Percentiles rank a stretch among this genome's conserved stretches.
Conservation (phyloP, 2,113 vertebrate species). For the Gambusia affinis region DNA sequence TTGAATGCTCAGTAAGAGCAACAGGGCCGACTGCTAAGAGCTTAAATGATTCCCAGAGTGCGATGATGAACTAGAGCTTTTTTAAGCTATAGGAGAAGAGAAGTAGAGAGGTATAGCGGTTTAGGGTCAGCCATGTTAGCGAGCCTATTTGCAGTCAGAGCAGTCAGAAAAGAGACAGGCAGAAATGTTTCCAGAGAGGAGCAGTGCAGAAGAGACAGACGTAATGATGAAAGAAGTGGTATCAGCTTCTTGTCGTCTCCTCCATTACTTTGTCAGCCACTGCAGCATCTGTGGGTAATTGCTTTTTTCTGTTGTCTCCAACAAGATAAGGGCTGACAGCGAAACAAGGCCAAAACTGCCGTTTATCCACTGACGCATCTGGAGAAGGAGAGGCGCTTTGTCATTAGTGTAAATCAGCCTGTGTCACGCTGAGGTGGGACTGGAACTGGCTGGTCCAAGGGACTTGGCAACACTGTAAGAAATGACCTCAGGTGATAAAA, state of each 20-base stretch:
- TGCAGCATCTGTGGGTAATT: slow-evolving; percentile 60
- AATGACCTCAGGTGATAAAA: slow-evolving; percentile 16
- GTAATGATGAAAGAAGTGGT: slow-evolving; percentile 13
- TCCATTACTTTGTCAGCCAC: slow-evolving; percentile 50
- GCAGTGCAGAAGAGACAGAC: not conserved
- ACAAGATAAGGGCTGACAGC: slow-evolving; percentile 53
- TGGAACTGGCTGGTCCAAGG: not conserved
- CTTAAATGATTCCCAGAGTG: slow-evolving; percentile 27
- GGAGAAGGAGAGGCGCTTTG: slow-evolving; percentile 32
- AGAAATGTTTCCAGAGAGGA: slow-evolving; percentile 56
- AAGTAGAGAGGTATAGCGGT: slow-evolving; percentile 23
- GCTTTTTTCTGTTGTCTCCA: slow-evolving; percentile 70
- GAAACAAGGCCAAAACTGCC: slow-evolving; percentile 39
- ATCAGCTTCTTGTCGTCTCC: slow-evolving; percentile 25
- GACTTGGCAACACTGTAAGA: not conserved
- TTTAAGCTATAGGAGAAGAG: not conserved
- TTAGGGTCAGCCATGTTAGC: slow-evolving; percentile 19
- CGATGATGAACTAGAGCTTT: slow-evolving; percentile 30
- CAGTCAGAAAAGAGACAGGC: slow-evolving; percentile 18
- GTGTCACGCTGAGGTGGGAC: slow-evolving; percentile 25
- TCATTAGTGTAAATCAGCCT: slow-evolving; percentile 58
- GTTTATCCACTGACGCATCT: slow-evolving; percentile 36
- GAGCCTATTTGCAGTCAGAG: slow-evolving; percentile 36
- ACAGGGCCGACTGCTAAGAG: slow-evolving; percentile 45
- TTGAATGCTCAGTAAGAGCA: slow-evolving; percentile 47